These are phyloP conservation scores for Morpho deidamia DNA, from an alignment of 2,888 invertebrate genomes.

Conservation along the genomic window DNA sequence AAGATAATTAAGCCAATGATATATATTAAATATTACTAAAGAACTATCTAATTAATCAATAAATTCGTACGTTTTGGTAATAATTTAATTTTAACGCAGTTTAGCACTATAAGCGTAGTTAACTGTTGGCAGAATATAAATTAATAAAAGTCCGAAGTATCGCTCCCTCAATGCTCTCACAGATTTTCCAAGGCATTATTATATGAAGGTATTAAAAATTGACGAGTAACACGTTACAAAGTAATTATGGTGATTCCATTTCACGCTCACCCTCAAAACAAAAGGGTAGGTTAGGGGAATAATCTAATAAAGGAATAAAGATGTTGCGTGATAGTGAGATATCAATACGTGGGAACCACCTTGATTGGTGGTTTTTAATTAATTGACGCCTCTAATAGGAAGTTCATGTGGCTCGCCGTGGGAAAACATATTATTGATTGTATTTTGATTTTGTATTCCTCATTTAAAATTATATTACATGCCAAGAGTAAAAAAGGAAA, in stretches of 20 bases:
- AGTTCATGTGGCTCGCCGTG: constrained; percentile 50
- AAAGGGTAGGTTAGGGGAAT: constrained; percentile 44
- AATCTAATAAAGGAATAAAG: constrained; percentile 70
- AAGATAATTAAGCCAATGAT: no score
- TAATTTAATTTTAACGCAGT: no score
- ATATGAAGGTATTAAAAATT: constrained; percentile 16
- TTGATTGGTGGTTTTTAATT: constrained; percentile 70
- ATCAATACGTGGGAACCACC: constrained; percentile 72
- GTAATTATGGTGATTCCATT: constrained; percentile 57
- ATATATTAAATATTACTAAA: no score
- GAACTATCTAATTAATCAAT: no score
- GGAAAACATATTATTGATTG: constrained; percentile 38
- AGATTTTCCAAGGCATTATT: constrained; percentile 1
- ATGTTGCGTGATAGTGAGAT: constrained; percentile 77
- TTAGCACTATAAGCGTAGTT: no score
- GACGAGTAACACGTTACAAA: constrained; percentile 33
- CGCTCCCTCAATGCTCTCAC: constrained; percentile 4
- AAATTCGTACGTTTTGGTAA: no score
- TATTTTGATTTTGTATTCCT: constrained; percentile 21
- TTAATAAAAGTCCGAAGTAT: not conserved
- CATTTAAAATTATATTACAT: no score
- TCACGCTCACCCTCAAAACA: constrained; percentile 75
- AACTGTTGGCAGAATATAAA: no score
- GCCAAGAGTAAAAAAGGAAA: no score
- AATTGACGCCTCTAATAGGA: constrained; percentile 55